Evolutionary conservation across 2,888 invertebrate genomes (phyloP), one percentile per base, ranked within the genome.

Genomic region (Ferdinandea cuprea): DNA sequence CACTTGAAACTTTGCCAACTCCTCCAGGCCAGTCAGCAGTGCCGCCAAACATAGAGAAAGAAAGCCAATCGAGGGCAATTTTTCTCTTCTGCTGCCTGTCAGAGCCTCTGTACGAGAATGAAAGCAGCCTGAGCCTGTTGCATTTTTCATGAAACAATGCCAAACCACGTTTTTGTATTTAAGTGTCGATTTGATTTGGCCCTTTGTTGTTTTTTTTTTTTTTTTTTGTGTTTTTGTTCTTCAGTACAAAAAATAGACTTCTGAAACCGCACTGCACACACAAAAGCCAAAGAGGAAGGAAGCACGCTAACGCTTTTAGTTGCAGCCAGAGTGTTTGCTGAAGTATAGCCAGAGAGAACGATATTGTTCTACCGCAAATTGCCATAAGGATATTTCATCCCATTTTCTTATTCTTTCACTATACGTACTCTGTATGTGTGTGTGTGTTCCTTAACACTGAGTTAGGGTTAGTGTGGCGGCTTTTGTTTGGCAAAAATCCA

Each of bases 121-220:
- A 61, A 40, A 37, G 25, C 3, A 42, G 65, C 56, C 48, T 74
- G 50, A 72, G 80, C 86, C 85, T 86, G 86, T 86, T 86, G 86
- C 80, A 86, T 86, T 85, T 86, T 86, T 86, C 85, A 86, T 86
- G 84, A 83, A 86, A 86, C 85, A 85, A 85, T 85, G 85, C 84
- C 85, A 85, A 86, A 80, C 83, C 74, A 84, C 84, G 80, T 81
- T 80, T 80, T 84, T 85, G 84, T 84, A 61, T 85, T 85, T 85
- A 85, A 85, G 85, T 86, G 85, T 80, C 86, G 84, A 84, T 86
- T 85, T 86, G 86, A 86, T 85, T 86, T 85, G 77, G 85, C 48
- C 71, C 72, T 81, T 66, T 77, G 72, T 79, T 56, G 44, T 40
- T 25, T 32, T 21, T 71, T 59, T 66, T 21, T 25, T 46, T 25